A percentile compares a stretch with the other conserved stretches of the same genome.
Evolutionary conservation across 2,888 invertebrate species (phyloP).

Genomic region (Helobdella robusta): DNA sequence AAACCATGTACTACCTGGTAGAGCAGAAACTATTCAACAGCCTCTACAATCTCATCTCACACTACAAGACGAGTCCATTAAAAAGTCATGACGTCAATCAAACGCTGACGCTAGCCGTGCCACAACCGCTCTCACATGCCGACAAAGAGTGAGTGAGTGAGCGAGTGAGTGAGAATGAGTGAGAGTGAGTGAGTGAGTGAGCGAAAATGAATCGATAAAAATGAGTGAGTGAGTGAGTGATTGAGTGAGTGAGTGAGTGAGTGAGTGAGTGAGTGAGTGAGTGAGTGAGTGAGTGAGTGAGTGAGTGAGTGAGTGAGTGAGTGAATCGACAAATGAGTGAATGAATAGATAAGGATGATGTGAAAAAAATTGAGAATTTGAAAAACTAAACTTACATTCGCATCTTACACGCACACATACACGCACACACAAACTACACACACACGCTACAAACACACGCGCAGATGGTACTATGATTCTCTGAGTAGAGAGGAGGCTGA

Average conservation of each 20-base stretch:
- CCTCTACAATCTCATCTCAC: constrained; percentile 76
- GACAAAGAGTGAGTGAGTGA: constrained; percentile 65
- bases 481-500: constrained; percentile 75
- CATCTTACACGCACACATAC: not conserved
- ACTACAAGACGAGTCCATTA: constrained; percentile 76
- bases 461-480: constrained; percentile 72
- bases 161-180: not conserved
- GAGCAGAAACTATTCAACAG: constrained; percentile 81
- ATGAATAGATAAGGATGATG: not conserved
- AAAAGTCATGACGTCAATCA: constrained; percentile 81
- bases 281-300: no score
- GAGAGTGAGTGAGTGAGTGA: not conserved
- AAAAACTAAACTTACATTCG: not conserved
- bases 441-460: not conserved
- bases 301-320: no score
- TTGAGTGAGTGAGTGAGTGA: no score
- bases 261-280: no score
- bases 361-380: not conserved
- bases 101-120: constrained; percentile 77
- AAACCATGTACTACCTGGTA: constrained; percentile 66
- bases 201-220: not conserved
- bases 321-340: no score
- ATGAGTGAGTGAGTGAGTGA: no score
- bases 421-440: not conserved
- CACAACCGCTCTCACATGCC: constrained; percentile 87